These are phyloP conservation scores for Dione vanillae DNA, from an alignment of 2,888 invertebrate genomes.

Conservation along the genomic window DNA sequence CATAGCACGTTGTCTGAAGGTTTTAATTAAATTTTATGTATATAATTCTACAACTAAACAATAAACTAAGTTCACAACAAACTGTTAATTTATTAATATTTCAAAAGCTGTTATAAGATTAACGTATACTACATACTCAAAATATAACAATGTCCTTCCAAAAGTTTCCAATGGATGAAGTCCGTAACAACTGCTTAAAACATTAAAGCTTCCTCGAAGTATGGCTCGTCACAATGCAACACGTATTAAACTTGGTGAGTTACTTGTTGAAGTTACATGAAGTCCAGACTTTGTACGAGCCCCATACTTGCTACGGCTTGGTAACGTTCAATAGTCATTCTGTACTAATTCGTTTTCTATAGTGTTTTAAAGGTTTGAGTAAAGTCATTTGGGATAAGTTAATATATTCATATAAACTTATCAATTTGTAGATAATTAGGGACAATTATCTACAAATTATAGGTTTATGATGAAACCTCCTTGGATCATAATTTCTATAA, in stretches of 20 bases:
- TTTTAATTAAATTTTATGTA: background rate
- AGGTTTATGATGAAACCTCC: too few relatives aligned
- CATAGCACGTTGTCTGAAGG: too few relatives aligned
- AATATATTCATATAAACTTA: background rate
- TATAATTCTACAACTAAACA: background rate
- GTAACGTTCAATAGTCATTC: slow-evolving; percentile 65
- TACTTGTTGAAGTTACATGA: slow-evolving; percentile 47
- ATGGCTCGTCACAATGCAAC: slow-evolving; percentile 47
- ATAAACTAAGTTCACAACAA: too few relatives aligned
- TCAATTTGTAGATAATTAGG: background rate
- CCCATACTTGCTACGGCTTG: slow-evolving; percentile 54
- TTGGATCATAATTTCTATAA: too few relatives aligned
- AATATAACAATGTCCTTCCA: slow-evolving; percentile 13
- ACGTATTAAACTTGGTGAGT: slow-evolving; percentile 47
- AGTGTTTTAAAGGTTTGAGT: slow-evolving; percentile 48
- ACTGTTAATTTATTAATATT: background rate
- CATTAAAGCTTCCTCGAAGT: slow-evolving; percentile 44
- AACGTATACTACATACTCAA: background rate
- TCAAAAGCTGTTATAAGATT: slow-evolving; percentile 1
- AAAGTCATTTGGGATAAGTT: background rate
- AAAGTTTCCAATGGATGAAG: slow-evolving; percentile 32
- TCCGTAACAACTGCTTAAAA: slow-evolving; percentile 44
- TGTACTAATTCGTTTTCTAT: slow-evolving; percentile 64
- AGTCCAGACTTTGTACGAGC: slow-evolving; percentile 46
- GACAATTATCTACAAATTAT: background rate